A percentile compares a stretch with the other conserved stretches of the same genome.
Evolutionary conservation across 1,140 invertebrate species (phyloP).

Genomic region (Drosophila ambigua): DNA sequence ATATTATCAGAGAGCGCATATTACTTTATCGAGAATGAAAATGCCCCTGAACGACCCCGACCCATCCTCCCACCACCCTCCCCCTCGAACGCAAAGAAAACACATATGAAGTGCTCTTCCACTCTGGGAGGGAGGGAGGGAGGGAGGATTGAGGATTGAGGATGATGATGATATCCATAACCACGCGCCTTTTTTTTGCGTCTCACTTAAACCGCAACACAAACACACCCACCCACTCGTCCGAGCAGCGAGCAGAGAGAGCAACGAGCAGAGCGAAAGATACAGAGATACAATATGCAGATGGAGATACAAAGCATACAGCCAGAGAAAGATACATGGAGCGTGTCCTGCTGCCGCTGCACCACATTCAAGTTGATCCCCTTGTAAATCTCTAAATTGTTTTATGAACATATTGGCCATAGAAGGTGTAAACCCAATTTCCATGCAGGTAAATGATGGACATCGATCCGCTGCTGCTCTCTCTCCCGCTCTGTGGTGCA

Average conservation of each 20-base stretch:
- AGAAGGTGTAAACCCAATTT: conserved; percentile 80
- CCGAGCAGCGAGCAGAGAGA: neutral
- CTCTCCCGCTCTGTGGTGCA: no score
- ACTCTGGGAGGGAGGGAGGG: conserved; percentile 4
- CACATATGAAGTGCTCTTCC: conserved; percentile 49
- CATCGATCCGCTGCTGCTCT: neutral
- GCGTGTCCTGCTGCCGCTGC: conserved; percentile 12
- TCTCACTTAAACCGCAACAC: conserved; percentile 45
- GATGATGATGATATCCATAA: conserved; percentile 37
- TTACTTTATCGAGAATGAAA: conserved; percentile 78
- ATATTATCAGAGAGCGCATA: conserved; percentile 76
- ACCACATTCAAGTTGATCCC: conserved; percentile 69
- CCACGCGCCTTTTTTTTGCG: conserved; percentile 56
- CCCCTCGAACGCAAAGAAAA: conserved; percentile 59
- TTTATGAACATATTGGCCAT: conserved; percentile 77
- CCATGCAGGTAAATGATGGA: conserved; percentile 56
- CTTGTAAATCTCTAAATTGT: conserved; percentile 81
- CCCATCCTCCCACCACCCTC: neutral
- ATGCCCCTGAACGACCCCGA: conserved; percentile 16
- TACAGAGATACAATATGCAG: neutral
- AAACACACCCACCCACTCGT: conserved; percentile 28
- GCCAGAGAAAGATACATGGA: neutral
- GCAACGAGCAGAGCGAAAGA: neutral
- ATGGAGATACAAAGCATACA: conserved; percentile 1
- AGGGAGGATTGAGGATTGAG: conserved; percentile 33